Evolutionary conservation across 2,888 invertebrate species (phyloP), one percentile per base, ranked within the genome.

Genomic region (Cataglyphis altisquamis): DNA sequence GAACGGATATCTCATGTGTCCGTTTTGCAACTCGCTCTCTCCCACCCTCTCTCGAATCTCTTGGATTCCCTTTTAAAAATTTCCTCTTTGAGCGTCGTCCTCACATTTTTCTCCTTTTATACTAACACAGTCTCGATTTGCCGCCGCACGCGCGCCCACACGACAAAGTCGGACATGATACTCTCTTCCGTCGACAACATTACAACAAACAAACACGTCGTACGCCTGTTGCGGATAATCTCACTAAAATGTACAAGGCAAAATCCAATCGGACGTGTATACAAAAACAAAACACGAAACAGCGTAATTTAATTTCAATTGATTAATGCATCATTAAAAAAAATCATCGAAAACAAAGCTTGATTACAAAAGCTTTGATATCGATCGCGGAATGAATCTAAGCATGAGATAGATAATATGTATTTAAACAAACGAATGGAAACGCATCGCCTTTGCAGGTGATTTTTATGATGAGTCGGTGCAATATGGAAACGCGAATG

Each of bases 131-230:
- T 84, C 78, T 68, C 45, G 60, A 68, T 87, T 73, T 75, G 86
- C 90, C 92, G 94, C 93, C 94, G 94, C 93, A 94, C 94, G 92
- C 93, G 94, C 94, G 94, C 93, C 94, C 94, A 94, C 94, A 93
- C 93, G 92, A 92, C 92, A 89, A 91, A 90, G 85, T 74, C 84
- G 75, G 77, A 84, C 83, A 88, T 83, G 86, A 83, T 89, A 73
- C 73, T 68, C 73, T 81, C 83, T 83, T 63, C 82, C 55, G 36
- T 70, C 77, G 84, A 66, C 78, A 82, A 57, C 66, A 81, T 74
- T 63, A 67, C 67, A 66, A 83, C 83, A 83, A 83, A 70, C 39
- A 73, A 62, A 83, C 39, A 77, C 25, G 18, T 67, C 39, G n/a
- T 57, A 41, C 39, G 29, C 67, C 29, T 15, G 48, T 48, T 48